phyloP scores from a whole-genome alignment of 2,797 vertebrate species.

The Falco cherrug region DNA sequence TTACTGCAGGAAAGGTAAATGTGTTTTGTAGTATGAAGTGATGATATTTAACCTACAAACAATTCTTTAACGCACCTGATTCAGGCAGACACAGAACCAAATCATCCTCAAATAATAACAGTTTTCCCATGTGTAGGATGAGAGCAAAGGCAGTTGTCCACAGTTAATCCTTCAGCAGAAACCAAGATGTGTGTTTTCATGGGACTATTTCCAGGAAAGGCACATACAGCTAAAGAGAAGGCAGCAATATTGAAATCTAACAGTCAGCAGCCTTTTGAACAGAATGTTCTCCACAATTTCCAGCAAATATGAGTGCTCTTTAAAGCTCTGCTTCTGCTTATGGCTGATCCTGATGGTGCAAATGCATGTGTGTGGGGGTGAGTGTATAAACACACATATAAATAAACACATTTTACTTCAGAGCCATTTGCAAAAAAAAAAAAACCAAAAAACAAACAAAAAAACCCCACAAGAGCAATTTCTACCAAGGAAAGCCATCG shows the following conservation, averaged over 20 bases:
- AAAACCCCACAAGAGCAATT: background rate
- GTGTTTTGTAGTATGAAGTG: background rate
- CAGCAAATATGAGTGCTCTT: background rate
- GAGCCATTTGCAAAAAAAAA: background rate
- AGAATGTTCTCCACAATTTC: background rate
- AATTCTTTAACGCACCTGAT: background rate
- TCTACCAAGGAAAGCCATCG: background rate
- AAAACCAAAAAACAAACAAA: no score
- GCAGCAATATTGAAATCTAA: background rate
- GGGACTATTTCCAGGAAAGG: background rate
- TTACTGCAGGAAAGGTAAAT: background rate
- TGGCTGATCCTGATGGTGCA: background rate
- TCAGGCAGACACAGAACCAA: background rate
- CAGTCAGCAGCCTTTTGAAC: background rate
- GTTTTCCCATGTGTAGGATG: background rate
- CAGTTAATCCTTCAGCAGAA: background rate
- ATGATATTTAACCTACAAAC: background rate
- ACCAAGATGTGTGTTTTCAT: background rate
- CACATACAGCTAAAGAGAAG: background rate
- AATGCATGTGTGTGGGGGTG: background rate
- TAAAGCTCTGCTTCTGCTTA: background rate
- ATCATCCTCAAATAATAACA: background rate
- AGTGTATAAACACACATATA: background rate
- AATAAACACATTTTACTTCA: background rate
- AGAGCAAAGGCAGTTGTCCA: background rate